Evolutionary conservation across 2,888 invertebrate genomes (phyloP), one percentile per base, ranked within the genome.

Genomic region (Galerucella calmariensis): DNA sequence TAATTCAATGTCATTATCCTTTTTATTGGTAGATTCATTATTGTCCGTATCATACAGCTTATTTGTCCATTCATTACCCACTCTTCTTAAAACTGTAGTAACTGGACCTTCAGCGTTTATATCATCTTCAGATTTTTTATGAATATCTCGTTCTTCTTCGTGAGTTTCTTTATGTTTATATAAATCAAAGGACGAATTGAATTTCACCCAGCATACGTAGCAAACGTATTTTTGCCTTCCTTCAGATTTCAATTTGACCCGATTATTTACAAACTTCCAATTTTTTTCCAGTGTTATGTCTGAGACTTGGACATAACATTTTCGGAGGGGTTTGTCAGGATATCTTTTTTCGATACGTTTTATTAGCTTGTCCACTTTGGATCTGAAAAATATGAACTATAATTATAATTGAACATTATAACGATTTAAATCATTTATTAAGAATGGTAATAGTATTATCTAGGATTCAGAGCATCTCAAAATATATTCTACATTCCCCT

Each of bases 171-270:
- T 72, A 41, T 72, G 72, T 44, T 20, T 59, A 24, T 67, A 24
- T 12, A 72, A 61, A 0, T 72, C 72, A 44, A 61, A 48, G 9
- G 48, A 11, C 2, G 35, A 44, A 11, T 35, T 44, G 44, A 75
- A 75, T 58, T 61, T 75, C 16, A n/a, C 14, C 14, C 6, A 61
- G 24, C 75, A 75, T 4, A 72, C 53, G 53, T 67, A 67, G 35
- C 75, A 75, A 2, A 58, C 12, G 66, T 66, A 69, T 65, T 71
- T 71, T 46, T 63, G 46, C 65, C 75, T 69, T 48, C 24, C 48
- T 59, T 59, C 51, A 41, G 44, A 5, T 14, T 67, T 48, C 3
- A 72, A 44, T 53, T 41, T 65, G 2, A 66, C 66, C 16, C 41
- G 53, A n/a, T 72, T 48, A 24, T 72, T 72, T 16, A 59, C 46